A percentile compares a stretch with the other conserved stretches of the same genome.
These are phyloP conservation scores for Sitta europaea DNA, from an alignment of 2,113 vertebrate genomes.

Conservation along the genomic window DNA sequence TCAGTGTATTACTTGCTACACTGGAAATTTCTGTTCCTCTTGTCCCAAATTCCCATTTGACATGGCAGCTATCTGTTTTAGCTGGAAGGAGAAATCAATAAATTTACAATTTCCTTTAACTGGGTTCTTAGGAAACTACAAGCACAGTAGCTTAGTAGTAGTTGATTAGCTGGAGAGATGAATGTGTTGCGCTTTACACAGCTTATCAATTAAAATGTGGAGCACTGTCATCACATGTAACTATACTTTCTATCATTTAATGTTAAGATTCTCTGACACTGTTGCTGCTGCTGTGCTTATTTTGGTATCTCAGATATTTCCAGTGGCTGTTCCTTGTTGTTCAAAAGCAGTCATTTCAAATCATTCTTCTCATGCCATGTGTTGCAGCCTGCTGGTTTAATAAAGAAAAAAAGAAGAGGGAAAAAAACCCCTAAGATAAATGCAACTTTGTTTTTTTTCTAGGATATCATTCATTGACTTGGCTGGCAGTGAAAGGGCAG, in stretches of 20 bases:
- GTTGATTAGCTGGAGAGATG: neutral
- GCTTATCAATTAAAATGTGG: conserved; percentile 5
- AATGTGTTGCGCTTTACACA: neutral
- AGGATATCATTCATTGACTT: conserved; percentile 94
- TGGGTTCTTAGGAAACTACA: neutral
- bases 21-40: neutral
- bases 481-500: conserved; percentile 91
- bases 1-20: neutral
- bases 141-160: no score
- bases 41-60: neutral
- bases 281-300: neutral
- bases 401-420: neutral
- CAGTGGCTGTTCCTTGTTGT: neutral
- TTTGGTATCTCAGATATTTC: neutral
- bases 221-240: neutral
- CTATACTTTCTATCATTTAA: neutral
- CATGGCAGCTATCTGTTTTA: neutral
- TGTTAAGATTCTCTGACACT: neutral
- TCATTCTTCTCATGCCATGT: neutral
- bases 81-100: neutral
- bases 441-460: conserved; percentile 30
- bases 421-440: neutral
- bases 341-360: neutral
- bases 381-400: neutral
- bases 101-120: neutral